phyloP scores from a whole-genome alignment of 2,888 invertebrate genomes.

The Megalurothrips usitatus region DNA sequence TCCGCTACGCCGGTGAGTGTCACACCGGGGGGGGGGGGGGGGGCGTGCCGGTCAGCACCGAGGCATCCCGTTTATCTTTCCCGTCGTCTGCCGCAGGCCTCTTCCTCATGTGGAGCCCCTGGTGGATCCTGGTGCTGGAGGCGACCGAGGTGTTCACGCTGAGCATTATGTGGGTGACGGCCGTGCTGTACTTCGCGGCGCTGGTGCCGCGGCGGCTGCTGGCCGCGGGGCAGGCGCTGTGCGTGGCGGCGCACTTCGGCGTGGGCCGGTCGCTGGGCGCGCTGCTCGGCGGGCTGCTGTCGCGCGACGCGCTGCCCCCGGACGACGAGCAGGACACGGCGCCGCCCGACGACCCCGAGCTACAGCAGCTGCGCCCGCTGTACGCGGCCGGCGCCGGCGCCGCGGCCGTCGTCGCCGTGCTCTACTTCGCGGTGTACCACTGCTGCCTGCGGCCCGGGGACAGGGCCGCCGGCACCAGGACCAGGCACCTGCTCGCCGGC shows the following conservation, averaged over 20 bases:
- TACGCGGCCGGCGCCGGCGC: conserved; percentile 63
- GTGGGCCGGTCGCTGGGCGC: conserved; percentile 73
- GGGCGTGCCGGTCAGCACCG: no score
- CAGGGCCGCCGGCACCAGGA: background rate
- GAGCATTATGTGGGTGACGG: conserved; percentile 74
- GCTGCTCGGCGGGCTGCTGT: conserved; percentile 50
- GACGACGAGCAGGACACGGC: conserved; percentile 30
- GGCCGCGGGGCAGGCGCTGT: conserved; percentile 71
- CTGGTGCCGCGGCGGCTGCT: conserved; percentile 71
- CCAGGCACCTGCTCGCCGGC: background rate
- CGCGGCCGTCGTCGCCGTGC: conserved; percentile 59
- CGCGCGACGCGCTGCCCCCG: conserved; percentile 9
- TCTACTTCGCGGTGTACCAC: conserved; percentile 70
- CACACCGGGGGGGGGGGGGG: no score
- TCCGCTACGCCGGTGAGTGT: conserved; percentile 64
- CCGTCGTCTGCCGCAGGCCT: conserved; percentile 54
- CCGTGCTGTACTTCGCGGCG: conserved; percentile 75
- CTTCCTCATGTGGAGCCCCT: conserved; percentile 55
- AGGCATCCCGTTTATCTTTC: no score
- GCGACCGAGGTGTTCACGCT: conserved; percentile 69
- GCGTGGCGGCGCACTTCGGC: conserved; percentile 75
- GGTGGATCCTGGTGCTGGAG: conserved; percentile 66
- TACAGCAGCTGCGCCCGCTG: conserved; percentile 29
- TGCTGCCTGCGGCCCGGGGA: conserved; percentile 52
- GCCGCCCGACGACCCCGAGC: conserved; percentile 30